Base-by-base conservation (phyloP, 2,888 invertebrate genomes). In the Coenonympha arcania region DNA sequence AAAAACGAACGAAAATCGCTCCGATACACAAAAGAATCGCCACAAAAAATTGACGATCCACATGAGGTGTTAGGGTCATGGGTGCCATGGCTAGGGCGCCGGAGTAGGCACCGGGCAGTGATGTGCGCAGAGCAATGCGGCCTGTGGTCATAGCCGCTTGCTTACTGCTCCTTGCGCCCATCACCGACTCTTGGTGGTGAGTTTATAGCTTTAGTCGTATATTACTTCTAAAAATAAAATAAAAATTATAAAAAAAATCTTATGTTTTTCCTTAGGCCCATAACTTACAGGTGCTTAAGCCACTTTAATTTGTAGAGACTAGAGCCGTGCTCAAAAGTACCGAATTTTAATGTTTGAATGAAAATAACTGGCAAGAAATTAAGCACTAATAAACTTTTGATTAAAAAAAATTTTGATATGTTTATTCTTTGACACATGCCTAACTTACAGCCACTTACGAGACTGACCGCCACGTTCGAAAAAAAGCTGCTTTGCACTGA, bases 151-250 rank as follows among this genome's bases (percentile, higher is more conserved):
- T 93, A 88, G 91, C 92, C 86, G 90, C 93, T 79, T 93, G 92
- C 87, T 89, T 94, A 79, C 90, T 93, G 88, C 90, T 94, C 86
- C 91, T 94, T 88, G 93, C 92, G 89, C 94, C 94, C 88, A 92
- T 93, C 88, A 92, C 93, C 81, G 93, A 92, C 82, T 91, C 93
- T 78, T 93, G 93, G 90, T 94, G 94, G 95, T 95, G 88, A 92
- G 94, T 93, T 16, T 19, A 28, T 30, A 22, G 20, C 6, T 26
- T 22, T 24, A 15, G 24, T n/a, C 24, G 2, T 24, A n/a, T 30
- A 4, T 41, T 6, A 20, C 37, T 11, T 6, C 30, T 28, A 19
- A 16, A 19, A 30, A 8, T 18, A 41, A 28, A 41, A 30, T 9
- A 41, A 41, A 41, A 30, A 19, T 18, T 18, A 24, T 13, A 8